phyloP scores from a whole-genome alignment of 2,797 vertebrate species.

The Helicolenus hilgendorfi region DNA sequence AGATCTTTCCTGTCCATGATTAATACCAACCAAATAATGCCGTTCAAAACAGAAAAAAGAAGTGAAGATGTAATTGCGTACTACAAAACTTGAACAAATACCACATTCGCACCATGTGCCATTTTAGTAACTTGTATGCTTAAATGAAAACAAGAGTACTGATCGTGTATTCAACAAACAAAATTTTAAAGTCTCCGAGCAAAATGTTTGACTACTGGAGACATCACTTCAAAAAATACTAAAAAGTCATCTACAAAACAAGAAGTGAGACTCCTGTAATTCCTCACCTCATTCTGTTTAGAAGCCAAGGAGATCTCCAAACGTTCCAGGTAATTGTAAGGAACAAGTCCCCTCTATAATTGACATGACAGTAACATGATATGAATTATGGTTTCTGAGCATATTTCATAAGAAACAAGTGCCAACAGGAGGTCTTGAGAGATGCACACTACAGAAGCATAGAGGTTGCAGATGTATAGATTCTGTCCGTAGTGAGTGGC shows the following conservation, averaged over 20 bases:
- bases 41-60: not conserved
- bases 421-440: not conserved
- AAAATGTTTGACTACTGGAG: not conserved
- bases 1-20: conserved; percentile 37
- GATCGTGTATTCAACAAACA: not conserved
- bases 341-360: conserved; percentile 95
- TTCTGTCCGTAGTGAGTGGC: not conserved
- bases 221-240: not conserved
- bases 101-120: not conserved
- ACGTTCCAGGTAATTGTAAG: conserved; percentile 95
- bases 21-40: conserved; percentile 2
- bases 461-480: not conserved
- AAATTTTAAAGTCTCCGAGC: not conserved
- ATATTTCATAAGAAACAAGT: not conserved
- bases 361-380: not conserved
- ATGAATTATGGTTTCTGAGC: not conserved
- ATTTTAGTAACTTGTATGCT: not conserved
- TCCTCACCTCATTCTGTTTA: conserved; percentile 78
- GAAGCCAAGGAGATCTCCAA: conserved; percentile 90
- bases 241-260: not conserved
- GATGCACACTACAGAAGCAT: not conserved
- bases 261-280: not conserved
- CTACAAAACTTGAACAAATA: not conserved
- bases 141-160: not conserved
- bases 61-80: not conserved